Evolutionary conservation across 2,888 invertebrate species (phyloP), one percentile per base, ranked within the genome.

Genomic region (Cantharis rustica): DNA sequence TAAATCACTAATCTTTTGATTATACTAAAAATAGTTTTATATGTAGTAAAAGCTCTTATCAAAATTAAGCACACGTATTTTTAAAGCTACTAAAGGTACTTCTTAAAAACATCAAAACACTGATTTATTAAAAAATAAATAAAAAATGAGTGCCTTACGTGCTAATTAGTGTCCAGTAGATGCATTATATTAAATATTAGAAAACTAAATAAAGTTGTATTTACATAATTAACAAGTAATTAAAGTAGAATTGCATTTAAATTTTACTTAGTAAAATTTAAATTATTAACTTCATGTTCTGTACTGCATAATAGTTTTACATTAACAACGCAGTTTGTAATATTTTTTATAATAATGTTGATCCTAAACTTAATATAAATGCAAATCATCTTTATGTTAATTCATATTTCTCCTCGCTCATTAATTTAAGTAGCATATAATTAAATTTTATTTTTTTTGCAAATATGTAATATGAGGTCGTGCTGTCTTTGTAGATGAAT

Each of bases 351-450:
- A 86, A 87, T 87, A 87, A 87, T 87, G 88, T 87, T 66, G 17
- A 66, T 66, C 17, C 17, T 66, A 88, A 88, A 87, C 86, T 87
- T 86, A 88, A 88, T 88, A 87, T 88, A 88, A 88, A 88, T 88
- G 88, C 88, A 88, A 88, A 88, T 88, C 85, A 86, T 87, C 88
- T 88, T 78, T 88, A 88, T 88, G 88, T 88, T 88, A 88, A 88
- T 88, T 87, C 85, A 84, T 83, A 85, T 86, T 86, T 84, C 87
- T 86, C 86, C 85, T 88, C 86, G 86, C 91, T 91, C 92, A 91
- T 91, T 91, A 90, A 90, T 91, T 91, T 92, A 92, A 92, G 91
- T 91, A 92, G 91, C 91, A 91, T 90, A 91, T 92, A 92, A 92
- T 92, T 92, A 91, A 91, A 91, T 92, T 92, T 91, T 87, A 86